phyloP scores from a whole-genome alignment of 1,140 invertebrate genomes.

The Drosophila nannoptera region DNA sequence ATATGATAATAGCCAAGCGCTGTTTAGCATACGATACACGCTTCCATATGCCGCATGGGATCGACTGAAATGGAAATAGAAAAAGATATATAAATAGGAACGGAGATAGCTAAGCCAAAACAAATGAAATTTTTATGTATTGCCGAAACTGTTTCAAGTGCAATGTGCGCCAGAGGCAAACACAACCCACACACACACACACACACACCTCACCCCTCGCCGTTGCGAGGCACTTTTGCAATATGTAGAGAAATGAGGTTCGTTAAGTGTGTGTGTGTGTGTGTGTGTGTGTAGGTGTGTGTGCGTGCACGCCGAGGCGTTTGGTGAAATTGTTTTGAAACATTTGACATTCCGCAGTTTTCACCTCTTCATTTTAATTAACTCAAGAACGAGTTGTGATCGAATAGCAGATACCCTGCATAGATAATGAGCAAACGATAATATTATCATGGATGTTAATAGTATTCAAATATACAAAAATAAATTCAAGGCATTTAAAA shows the following conservation, averaged over 20 bases:
- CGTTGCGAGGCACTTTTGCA: slow-evolving; percentile 10
- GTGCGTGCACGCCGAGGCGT: background rate
- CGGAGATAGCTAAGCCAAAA: slow-evolving; percentile 14
- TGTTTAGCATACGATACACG: slow-evolving; percentile 19
- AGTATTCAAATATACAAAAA: background rate
- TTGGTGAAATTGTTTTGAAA: slow-evolving; percentile 48
- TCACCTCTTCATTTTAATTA: slow-evolving; percentile 42
- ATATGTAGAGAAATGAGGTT: slow-evolving; percentile 23
- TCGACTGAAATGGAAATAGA: slow-evolving; percentile 15
- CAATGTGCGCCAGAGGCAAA: slow-evolving; percentile 44
- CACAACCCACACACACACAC: slow-evolving; percentile 20
- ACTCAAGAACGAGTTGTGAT: slow-evolving; percentile 3
- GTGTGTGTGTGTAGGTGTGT: too few species aligned
- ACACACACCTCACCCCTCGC: background rate
- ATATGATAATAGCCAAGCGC: slow-evolving; percentile 42
- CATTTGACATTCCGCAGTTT: slow-evolving; percentile 45
- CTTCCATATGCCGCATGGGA: background rate
- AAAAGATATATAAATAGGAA: slow-evolving; percentile 11
- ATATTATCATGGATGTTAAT: background rate
- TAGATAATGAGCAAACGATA: too few species aligned
- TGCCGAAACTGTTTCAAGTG: slow-evolving; percentile 64
- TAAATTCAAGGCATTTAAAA: too few species aligned
- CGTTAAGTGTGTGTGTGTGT: background rate
- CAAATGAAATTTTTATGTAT: slow-evolving; percentile 26
- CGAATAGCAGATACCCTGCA: slow-evolving; percentile 11